These are phyloP conservation scores for Bergia puertoricense DNA, from an alignment of 92 coral and sea anemone species.

Conservation along the genomic window DNA sequence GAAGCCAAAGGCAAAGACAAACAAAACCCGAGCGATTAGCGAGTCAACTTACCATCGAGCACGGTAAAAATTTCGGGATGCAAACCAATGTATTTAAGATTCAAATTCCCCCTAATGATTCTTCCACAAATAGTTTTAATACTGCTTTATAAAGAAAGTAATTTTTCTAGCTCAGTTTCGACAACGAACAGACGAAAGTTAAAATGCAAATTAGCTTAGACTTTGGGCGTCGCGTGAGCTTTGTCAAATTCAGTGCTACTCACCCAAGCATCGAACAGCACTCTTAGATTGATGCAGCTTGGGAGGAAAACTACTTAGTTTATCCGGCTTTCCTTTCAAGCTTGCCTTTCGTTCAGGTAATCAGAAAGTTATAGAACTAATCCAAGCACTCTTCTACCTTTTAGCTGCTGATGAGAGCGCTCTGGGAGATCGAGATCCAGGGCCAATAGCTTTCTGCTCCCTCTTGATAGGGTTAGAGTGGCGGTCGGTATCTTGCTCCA, in stretches of 20 bases:
- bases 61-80: conserved; percentile 24
- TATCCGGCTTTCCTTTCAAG: neutral
- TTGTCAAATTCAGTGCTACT: conserved; percentile 5
- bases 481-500: conserved; percentile 22
- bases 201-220: conserved; percentile 61
- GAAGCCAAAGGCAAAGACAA: conserved; percentile 35
- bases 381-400: conserved; percentile 43
- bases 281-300: neutral
- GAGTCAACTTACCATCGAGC: conserved; percentile 20
- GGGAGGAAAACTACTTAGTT: neutral
- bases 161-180: neutral
- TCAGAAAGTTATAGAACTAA: neutral
- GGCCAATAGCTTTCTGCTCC: conserved; percentile 38
- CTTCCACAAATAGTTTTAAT: conserved; percentile 13
- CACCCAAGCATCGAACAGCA: conserved; percentile 10
- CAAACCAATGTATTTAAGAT: neutral
- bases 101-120: conserved; percentile 30
- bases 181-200: conserved; percentile 60
- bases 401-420: conserved; percentile 67
- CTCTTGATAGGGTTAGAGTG: conserved; percentile 36
- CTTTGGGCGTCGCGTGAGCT: conserved; percentile 49
- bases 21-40: conserved; percentile 40
- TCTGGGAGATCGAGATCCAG: conserved; percentile 51
- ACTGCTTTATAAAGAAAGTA: neutral
- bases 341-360: neutral